Evolutionary conservation across 2,888 invertebrate genomes (phyloP), one percentile per base, ranked within the genome.

Genomic region (Belgica antarctica): DNA sequence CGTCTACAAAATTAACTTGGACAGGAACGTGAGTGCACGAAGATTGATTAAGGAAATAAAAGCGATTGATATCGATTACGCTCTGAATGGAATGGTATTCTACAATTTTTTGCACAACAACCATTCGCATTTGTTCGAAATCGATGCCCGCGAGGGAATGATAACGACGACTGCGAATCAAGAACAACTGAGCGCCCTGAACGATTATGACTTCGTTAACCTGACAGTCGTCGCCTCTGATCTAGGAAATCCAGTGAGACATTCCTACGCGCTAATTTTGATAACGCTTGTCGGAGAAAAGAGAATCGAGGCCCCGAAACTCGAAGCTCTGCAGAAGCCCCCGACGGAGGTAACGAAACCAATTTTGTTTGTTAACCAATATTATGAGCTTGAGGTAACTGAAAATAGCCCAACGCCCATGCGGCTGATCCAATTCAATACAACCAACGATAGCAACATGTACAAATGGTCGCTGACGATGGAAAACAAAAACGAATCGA

Each of bases 121-220:
- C 72, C 83, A 86, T 75, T 82, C 84, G 41, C 80, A 85, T 0
- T 78, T 88, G 52, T 93, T 94, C 76, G 83, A 88, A 19, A 89
- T 94, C 65, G 93, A 94, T 77, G 92, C 91, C 0, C 89, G 92
- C 75, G 92, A 93, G 75, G 94, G 94, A 8, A 83, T 88, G 1
- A 85, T 94, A 0, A 89, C 89, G 5, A 92, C 91, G 0, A 85
- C 88, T 1, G 85, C 87, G 0, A 79, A 77, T 71, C 24, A 25
- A 31, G 41, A 61, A 8, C 70, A 70, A 19, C 19, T 70, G 25
- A 22, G 19, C 15, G 36, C 25, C 2, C 25, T 70, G 8, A 78
- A 79, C 34, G 77, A 77, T 15, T 80, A 80, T 59, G 79, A 80
- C 24, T 79, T 79, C 28, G 86, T 92, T 75, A 92, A 92, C 76